These are phyloP conservation scores for Phaenicophaeus curvirostris DNA, from an alignment of 2,797 vertebrate species.

Conservation along the genomic window DNA sequence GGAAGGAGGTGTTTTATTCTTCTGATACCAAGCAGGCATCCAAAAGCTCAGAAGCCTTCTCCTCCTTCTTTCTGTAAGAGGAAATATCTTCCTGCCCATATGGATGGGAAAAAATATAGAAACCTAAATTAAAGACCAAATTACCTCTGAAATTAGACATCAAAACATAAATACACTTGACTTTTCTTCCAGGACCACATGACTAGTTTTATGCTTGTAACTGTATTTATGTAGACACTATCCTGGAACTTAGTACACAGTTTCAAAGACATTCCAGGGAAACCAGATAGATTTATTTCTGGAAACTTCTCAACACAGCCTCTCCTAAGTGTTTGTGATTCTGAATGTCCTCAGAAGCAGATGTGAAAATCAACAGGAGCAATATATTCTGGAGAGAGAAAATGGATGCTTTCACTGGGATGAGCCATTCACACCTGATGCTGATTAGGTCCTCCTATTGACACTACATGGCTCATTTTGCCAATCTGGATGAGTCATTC, in stretches of 20 bases:
- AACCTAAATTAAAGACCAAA: neutral
- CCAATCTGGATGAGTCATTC: neutral
- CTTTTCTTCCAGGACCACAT: neutral
- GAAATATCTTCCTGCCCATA: neutral
- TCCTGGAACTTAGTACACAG: neutral
- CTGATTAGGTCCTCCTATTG: neutral
- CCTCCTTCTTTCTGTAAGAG: neutral
- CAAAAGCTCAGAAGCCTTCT: neutral
- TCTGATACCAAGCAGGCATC: neutral
- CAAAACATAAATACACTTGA: neutral
- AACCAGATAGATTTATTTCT: neutral
- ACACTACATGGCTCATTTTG: neutral
- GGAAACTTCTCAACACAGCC: neutral
- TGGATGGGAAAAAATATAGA: neutral
- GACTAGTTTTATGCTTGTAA: neutral
- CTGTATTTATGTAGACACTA: neutral
- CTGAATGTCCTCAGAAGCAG: neutral
- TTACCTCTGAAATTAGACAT: neutral
- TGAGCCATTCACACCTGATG: neutral
- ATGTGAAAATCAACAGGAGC: neutral
- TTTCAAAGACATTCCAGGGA: constrained; percentile 1
- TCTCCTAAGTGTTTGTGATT: neutral
- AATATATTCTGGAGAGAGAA: neutral
- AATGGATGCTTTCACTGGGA: neutral
- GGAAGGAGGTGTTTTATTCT: neutral